Conservation (phyloP, 2,888 invertebrate species). For the Halictus ligatus region DNA sequence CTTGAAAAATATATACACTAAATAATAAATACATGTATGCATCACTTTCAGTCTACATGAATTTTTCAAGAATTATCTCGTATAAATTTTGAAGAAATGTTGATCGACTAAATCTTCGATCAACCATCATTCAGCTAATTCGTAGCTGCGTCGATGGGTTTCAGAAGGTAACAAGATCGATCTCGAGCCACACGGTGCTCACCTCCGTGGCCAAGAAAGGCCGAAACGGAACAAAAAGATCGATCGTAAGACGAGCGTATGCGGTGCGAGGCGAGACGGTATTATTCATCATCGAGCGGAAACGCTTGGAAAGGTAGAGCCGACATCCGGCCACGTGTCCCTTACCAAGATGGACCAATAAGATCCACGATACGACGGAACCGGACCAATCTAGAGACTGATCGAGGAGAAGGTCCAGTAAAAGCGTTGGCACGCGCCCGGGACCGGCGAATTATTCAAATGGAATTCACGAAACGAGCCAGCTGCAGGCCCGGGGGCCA, state of each 20-base stretch:
- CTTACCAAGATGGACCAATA: slow-evolving; percentile 64
- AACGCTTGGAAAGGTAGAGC: slow-evolving; percentile 75
- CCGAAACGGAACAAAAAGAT: slow-evolving; percentile 53
- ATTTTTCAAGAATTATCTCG: no score
- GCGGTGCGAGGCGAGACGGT: slow-evolving; percentile 73
- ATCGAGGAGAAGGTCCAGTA: slow-evolving; percentile 63
- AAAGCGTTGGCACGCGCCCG: slow-evolving; percentile 77
- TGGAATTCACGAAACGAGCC: slow-evolving; percentile 78
- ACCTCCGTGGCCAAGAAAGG: slow-evolving; percentile 43
- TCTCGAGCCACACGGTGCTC: slow-evolving; percentile 36
- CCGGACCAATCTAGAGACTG: slow-evolving; percentile 55
- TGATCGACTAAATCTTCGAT: no score
- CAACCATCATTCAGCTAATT: neutral
- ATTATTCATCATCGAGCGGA: slow-evolving; percentile 75
- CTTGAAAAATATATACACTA: no score
- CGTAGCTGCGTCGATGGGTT: slow-evolving; percentile 6
- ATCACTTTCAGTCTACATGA: no score
- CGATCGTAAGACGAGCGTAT: slow-evolving; percentile 70
- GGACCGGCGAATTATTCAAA: slow-evolving; percentile 79
- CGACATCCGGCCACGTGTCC: slow-evolving; percentile 83
- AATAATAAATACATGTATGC: no score
- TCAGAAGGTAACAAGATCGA: slow-evolving; percentile 26
- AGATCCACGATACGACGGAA: slow-evolving; percentile 45
- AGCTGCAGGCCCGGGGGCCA: slow-evolving; percentile 70
- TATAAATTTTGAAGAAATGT: no score